Conservation (phyloP, 2,797 vertebrate genomes). For the Catostomus latipinnis region DNA sequence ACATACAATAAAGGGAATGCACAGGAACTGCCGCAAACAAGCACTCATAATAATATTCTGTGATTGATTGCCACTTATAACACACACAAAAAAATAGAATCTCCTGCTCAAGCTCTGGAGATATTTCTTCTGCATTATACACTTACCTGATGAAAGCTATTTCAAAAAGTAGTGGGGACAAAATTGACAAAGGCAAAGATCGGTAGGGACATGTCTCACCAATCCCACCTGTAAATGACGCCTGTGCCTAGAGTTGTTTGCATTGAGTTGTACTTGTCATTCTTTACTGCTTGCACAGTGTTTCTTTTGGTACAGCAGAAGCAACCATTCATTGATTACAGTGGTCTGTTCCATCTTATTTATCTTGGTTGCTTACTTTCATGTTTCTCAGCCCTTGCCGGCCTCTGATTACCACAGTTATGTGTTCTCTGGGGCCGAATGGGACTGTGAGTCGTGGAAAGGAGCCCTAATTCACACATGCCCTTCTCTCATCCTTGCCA, state of each 20-base stretch:
- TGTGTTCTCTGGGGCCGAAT: conserved; percentile 69
- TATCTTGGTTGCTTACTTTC: not conserved
- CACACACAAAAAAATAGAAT: too few relatives aligned
- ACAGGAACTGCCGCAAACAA: too few relatives aligned
- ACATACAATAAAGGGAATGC: too few relatives aligned
- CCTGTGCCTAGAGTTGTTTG: not conserved
- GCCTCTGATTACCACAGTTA: conserved; percentile 76
- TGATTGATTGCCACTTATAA: too few relatives aligned
- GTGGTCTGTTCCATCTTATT: not conserved
- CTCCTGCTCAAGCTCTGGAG: too few relatives aligned
- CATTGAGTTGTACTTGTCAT: not conserved
- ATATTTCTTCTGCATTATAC: too few relatives aligned
- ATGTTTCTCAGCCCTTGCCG: conserved; percentile 74
- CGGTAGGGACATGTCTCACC: too few relatives aligned
- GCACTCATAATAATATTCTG: too few relatives aligned
- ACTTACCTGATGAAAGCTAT: too few relatives aligned
- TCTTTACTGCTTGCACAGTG: conserved; percentile 2
- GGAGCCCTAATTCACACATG: conserved; percentile 75
- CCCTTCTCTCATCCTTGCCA: conserved; percentile 83
- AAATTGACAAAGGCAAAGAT: too few relatives aligned
- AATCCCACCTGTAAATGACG: too few relatives aligned
- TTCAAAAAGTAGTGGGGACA: too few relatives aligned
- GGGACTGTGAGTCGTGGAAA: conserved; percentile 58
- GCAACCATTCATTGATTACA: not conserved
- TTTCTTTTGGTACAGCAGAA: not conserved